Evolutionary conservation across 64 coral and sea anemone species (phyloP), one percentile per base, ranked within the genome.

Genomic region (Exaiptasia diaphana): DNA sequence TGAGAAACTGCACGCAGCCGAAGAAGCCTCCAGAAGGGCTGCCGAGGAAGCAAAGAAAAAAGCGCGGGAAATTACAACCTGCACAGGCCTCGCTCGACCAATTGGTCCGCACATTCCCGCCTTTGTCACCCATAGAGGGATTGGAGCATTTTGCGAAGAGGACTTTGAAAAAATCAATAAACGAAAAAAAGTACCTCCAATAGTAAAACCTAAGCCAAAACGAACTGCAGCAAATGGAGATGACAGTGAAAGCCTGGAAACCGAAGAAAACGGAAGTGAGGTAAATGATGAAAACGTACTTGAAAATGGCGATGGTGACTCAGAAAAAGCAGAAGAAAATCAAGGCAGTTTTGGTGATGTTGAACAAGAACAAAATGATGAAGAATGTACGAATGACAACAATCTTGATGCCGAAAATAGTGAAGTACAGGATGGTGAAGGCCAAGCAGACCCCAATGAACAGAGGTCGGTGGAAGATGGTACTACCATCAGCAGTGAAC

Each of bases 41-140:
- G 81, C 93, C 0, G 93, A 97, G 18, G 82, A 97, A 50, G 88
- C 93, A 2, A 97, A 97, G 82, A 90, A 97, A 67, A 86, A 90
- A 90, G 93, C 83, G 13, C 61, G 93, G 33, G 87, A 97, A 68
- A 71, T 97, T 5, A 97, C 90, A 65, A 97, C 93, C 4, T 86
- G 67, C 32, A 79, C 83, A 13, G 93, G 93, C 14, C 87, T 97
- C 1, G 88, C 88, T 13, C 69, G 93, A 71, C 71, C 93, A 21
- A 38, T 97, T 24, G 87, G 93, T 3, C 93, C 93, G 17, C 69
- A 87, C 10, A 54, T 56, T 23, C 87, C 88, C 13, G 35, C 50
- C 11, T 90, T 81, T 55, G 64, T 97, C 21, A 87, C 82, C 20
- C 93, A 97, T 28, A 80, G 93, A 67, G 93, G 93, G 11, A 79